Conservation (phyloP, 2,888 invertebrate genomes). For the Perdita meconis region DNA sequence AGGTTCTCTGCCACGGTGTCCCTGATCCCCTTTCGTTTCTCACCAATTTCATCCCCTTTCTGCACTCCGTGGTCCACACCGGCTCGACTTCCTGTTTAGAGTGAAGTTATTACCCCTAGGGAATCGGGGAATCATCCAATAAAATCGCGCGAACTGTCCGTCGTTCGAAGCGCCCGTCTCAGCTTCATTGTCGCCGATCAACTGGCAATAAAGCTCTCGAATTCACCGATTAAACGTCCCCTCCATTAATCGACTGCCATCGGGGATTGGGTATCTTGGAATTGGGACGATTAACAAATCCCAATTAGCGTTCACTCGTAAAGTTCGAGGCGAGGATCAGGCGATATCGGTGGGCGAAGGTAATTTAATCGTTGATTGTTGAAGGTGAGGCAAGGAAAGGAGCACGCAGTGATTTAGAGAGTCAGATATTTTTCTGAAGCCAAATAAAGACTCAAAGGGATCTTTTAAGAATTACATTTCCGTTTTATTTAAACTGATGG, state of each 20-base stretch:
- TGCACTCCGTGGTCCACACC: neutral
- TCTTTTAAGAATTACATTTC: no score
- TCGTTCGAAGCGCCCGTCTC: conserved; percentile 46
- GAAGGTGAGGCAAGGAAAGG: neutral
- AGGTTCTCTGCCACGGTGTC: conserved; percentile 39
- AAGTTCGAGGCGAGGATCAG: conserved; percentile 9
- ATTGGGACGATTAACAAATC: conserved; percentile 58
- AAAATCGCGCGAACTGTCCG: conserved; percentile 65
- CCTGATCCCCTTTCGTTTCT: neutral
- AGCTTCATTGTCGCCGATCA: conserved; percentile 59
- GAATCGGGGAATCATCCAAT: conserved; percentile 56
- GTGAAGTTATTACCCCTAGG: conserved; percentile 54
- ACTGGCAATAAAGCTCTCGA: conserved; percentile 59
- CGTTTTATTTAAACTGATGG: no score
- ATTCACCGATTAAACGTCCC: conserved; percentile 48
- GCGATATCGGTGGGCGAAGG: neutral
- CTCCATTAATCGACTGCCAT: conserved; percentile 58
- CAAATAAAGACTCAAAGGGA: no score
- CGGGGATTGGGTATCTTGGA: conserved; percentile 18
- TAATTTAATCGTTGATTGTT: conserved; percentile 3
- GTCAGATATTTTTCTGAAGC: neutral
- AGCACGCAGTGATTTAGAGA: neutral
- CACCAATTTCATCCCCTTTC: conserved; percentile 14
- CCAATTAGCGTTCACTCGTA: conserved; percentile 49
- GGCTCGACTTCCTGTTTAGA: conserved; percentile 47